Evolutionary conservation across 2,888 invertebrate genomes (phyloP).

Genomic region (Andrena flavipes): DNA sequence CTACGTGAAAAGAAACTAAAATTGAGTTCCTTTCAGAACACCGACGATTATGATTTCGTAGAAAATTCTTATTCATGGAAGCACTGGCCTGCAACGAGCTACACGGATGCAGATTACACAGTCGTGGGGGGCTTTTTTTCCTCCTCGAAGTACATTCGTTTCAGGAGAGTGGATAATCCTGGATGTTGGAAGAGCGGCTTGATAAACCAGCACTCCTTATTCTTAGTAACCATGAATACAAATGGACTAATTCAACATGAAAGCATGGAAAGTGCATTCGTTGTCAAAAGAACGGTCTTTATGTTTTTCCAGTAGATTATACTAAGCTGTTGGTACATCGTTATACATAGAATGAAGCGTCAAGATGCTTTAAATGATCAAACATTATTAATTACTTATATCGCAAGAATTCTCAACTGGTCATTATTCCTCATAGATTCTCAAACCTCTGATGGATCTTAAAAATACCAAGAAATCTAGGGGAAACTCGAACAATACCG

Average conservation of each 20-base stretch:
- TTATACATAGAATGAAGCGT: not conserved
- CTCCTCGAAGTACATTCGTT: conserved; percentile 47
- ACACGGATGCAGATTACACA: conserved; percentile 58
- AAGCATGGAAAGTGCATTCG: conserved; percentile 6
- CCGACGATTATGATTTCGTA: conserved; percentile 41
- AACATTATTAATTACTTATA: not conserved
- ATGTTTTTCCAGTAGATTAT: not conserved
- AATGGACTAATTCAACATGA: conserved; percentile 42
- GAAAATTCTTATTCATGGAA: conserved; percentile 63
- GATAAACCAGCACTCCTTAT: conserved; percentile 44
- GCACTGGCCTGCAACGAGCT: conserved; percentile 39
- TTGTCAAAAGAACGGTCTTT: not conserved
- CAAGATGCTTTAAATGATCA: not conserved
- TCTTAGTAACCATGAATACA: conserved; percentile 58
- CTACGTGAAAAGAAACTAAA: not conserved
- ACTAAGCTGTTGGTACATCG: not conserved
- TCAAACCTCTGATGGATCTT: too few relatives aligned
- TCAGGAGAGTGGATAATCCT: conserved; percentile 43
- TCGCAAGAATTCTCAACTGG: too few relatives aligned
- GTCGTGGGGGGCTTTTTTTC: conserved; percentile 32
- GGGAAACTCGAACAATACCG: too few relatives aligned
- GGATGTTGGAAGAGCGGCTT: conserved; percentile 42
- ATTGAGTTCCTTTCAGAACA: not conserved
- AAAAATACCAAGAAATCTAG: too few relatives aligned
- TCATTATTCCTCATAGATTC: too few relatives aligned